A percentile compares a stretch with the other conserved stretches of the same genome.
Evolutionary conservation across 2,113 vertebrate genomes (phyloP).

Genomic region (Poeciliopsis retropinna): DNA sequence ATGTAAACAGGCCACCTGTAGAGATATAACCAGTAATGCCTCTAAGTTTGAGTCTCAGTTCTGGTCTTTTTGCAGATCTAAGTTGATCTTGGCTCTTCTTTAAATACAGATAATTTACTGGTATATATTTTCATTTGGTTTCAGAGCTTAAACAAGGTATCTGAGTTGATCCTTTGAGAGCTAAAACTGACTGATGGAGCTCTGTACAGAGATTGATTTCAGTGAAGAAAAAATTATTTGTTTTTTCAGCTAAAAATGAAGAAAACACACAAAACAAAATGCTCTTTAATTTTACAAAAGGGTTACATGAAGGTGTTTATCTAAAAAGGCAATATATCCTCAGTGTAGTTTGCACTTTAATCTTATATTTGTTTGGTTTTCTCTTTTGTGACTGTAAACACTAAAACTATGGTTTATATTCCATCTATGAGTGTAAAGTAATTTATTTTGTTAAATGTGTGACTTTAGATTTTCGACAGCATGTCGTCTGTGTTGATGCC

Average conservation of each 20-base stretch:
- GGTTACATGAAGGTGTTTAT: conserved; percentile 20
- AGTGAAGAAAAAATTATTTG: conserved; percentile 13
- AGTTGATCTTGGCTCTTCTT: background rate
- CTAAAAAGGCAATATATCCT: conserved; percentile 25
- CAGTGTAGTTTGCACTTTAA: conserved; percentile 72
- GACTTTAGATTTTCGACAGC: conserved; percentile 14
- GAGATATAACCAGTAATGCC: background rate
- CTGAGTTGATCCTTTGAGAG: background rate
- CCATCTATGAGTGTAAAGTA: conserved; percentile 3
- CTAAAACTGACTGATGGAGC: background rate
- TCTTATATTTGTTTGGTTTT: conserved; percentile 34
- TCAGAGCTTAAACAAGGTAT: background rate
- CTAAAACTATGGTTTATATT: conserved; percentile 37
- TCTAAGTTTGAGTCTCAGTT: background rate
- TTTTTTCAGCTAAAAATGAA: conserved; percentile 45
- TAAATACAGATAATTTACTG: background rate
- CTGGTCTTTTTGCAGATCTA: background rate
- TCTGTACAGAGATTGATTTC: background rate
- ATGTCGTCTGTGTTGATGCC: conserved; percentile 21
- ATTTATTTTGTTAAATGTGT: conserved; percentile 39
- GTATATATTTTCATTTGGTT: background rate
- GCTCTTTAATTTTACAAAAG: conserved; percentile 20
- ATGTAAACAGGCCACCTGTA: background rate
- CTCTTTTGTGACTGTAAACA: conserved; percentile 40
- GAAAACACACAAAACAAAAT: conserved; percentile 44